Evolutionary conservation across 1,140 invertebrate species (phyloP).

Genomic region (Bicyclus anynana): DNA sequence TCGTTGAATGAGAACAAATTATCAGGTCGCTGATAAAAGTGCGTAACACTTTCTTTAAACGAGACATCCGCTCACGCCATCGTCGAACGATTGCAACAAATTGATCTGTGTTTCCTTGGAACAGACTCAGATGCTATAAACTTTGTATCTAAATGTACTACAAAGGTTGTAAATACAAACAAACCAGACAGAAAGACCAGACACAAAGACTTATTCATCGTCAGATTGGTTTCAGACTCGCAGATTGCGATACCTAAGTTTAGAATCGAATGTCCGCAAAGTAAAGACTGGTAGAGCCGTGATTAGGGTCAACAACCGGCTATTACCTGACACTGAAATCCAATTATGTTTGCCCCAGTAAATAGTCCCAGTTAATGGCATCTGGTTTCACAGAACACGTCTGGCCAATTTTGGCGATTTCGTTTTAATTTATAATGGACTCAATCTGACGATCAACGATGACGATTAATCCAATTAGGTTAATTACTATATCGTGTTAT

Average conservation of each 20-base stretch:
- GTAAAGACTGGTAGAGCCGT: conserved; percentile 11
- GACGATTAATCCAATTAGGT: not conserved
- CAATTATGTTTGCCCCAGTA: conserved; percentile 28
- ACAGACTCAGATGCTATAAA: not conserved
- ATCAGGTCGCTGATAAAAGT: not conserved
- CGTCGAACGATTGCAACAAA: not conserved
- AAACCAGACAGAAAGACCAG: too few relatives aligned
- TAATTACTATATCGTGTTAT: too few relatives aligned
- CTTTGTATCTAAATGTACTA: not conserved
- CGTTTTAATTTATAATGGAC: not conserved
- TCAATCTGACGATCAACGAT: not conserved
- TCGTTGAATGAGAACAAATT: not conserved
- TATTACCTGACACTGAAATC: conserved; percentile 27
- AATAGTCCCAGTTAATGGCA: conserved; percentile 12
- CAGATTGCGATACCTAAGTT: conserved; percentile 25
- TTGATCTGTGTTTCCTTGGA: not conserved
- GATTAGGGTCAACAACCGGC: conserved; percentile 38
- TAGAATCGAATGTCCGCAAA: conserved; percentile 11
- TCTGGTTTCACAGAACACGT: not conserved
- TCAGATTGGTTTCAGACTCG: conserved; percentile 9
- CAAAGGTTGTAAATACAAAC: not conserved
- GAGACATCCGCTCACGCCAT: not conserved
- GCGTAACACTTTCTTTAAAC: not conserved
- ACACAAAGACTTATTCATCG: not conserved
- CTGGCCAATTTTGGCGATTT: not conserved